phyloP scores from a whole-genome alignment of 2,113 vertebrate species.

The Salvator merianae region DNA sequence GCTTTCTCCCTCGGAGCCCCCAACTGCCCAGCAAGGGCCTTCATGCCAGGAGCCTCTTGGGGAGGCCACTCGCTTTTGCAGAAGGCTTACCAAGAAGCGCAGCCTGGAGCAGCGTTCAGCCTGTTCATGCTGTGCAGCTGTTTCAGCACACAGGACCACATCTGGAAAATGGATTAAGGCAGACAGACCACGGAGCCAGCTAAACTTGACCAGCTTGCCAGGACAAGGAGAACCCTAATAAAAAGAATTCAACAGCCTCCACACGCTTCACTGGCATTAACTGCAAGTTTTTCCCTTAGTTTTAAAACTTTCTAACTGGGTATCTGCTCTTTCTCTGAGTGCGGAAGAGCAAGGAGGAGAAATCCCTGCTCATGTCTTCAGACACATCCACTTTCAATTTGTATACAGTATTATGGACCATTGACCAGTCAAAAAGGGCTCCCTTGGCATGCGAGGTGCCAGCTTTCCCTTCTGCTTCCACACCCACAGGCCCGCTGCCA shows the following conservation, averaged over 20 bases:
- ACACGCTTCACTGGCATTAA: background rate
- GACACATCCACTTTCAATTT: no score
- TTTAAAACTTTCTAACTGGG: background rate
- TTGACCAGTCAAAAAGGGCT: background rate
- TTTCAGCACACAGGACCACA: conserved; percentile 68
- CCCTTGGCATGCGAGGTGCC: background rate
- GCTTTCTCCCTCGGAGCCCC: no score
- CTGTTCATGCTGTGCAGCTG: conserved; percentile 47
- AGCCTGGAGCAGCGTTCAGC: conserved; percentile 70
- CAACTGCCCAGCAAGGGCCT: background rate
- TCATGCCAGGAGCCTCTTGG: accelerated
- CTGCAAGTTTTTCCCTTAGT: no score
- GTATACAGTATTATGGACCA: no score
- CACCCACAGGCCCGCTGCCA: background rate
- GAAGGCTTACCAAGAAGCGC: conserved; percentile 79
- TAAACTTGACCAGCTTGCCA: no score
- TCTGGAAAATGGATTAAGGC: conserved; percentile 78
- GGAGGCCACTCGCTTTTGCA: background rate
- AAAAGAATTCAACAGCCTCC: background rate
- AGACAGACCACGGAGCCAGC: background rate
- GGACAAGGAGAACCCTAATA: no score
- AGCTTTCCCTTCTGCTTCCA: background rate
- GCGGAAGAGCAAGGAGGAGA: background rate
- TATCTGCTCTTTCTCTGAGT: background rate
- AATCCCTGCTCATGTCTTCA: background rate